These are phyloP conservation scores for Bombus ignitus DNA, from an alignment of 1,140 invertebrate species.

Conservation along the genomic window DNA sequence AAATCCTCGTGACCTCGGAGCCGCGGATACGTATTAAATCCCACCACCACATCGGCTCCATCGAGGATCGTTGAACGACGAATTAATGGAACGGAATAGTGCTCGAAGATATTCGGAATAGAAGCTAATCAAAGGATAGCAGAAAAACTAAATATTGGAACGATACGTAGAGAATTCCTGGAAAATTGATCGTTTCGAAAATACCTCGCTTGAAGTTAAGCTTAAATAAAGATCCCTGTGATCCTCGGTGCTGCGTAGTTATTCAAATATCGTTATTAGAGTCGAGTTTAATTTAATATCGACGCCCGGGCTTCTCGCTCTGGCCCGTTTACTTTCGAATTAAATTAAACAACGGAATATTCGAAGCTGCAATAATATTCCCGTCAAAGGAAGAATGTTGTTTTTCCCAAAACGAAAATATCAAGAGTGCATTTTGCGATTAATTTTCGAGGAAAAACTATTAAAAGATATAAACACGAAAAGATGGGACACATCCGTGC, in stretches of 20 bases:
- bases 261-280: not conserved
- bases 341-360: not conserved
- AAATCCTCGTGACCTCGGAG: constrained; percentile 13
- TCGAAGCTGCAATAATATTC: not conserved
- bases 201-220: not conserved
- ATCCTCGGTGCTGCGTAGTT: not conserved
- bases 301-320: not conserved
- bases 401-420: not conserved
- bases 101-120: not conserved
- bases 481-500: no score
- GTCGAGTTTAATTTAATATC: not conserved
- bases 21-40: constrained; percentile 12
- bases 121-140: not conserved
- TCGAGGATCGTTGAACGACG: not conserved
- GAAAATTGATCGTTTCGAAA: not conserved
- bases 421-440: not conserved
- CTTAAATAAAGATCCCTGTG: not conserved
- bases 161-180: not conserved
- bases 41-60: not conserved
- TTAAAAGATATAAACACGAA: no score
- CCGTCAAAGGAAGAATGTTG: not conserved
- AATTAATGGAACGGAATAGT: constrained; percentile 5
- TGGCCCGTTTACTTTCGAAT: not conserved
- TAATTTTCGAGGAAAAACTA: not conserved
- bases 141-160: not conserved